Evolutionary conservation across 1,140 invertebrate species (phyloP), one percentile per base, ranked within the genome.

Genomic region (Paracyclopina nana): DNA sequence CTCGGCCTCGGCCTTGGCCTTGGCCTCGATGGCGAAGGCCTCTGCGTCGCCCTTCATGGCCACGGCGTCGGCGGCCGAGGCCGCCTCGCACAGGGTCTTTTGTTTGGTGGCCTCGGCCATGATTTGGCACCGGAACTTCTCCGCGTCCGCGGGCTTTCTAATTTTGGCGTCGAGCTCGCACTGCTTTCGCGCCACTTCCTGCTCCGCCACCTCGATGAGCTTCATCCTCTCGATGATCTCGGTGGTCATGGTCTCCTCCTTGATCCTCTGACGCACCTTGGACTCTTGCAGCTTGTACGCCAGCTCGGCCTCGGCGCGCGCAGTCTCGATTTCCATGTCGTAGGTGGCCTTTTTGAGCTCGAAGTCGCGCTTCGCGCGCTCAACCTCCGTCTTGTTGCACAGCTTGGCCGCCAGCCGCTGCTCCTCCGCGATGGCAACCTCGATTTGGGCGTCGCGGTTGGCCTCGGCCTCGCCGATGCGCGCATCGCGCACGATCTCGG

Each of bases 211-310:
- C 27, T 76, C 53, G 53, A 71, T 69, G 53, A 68, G 62, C 55
- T 69, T 66, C 6, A 61, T 61, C 40, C 67, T 59, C 57, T 71
- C 77, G 30, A 87, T 73, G 67, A 92, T 86, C 24, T 92, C 79
- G 1, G 92, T 86, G 24, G 80, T 78, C 86, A 92, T 92, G 60
- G 91, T 78, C 64, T 95, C 88, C 60, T 95, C 87, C 66, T 87
- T 86, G 56, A 95, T 92, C 52, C 81, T 72, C 62, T 94, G 88
- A 57, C 87, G 87, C 1, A 85, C 94, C 65, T 92, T 94, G 1
- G 87, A 69, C 29, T 67, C 84, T 74, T 94, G 81, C 30, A 94
- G 64, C 58, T 86, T 80, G 62, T 82, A 92, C 1, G 88, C 87
- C 74, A 95, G 75, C 62, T 94, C 85, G n/a, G 87, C 86, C 68